Evolutionary conservation across 1,140 invertebrate genomes (phyloP).

Genomic region (Uloborus diversus): DNA sequence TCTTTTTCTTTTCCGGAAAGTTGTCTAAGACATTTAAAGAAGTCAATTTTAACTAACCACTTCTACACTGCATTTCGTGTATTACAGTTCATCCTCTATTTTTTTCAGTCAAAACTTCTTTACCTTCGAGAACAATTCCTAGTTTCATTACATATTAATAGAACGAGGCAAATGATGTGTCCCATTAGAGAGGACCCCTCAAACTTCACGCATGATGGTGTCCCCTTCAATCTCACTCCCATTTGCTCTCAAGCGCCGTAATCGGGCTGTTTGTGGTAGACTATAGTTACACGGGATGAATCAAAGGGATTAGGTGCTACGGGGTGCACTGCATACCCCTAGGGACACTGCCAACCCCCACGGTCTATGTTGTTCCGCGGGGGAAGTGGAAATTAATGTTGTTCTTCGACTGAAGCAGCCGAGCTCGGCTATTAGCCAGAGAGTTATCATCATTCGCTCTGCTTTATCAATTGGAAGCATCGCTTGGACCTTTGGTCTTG

Average conservation of each 20-base stretch:
- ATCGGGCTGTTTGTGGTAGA: conserved; percentile 45
- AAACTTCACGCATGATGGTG: conserved; percentile 22
- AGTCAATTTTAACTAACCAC: too few relatives aligned
- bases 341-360: background rate
- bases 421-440: conserved; percentile 43
- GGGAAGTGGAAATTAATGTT: conserved; percentile 49
- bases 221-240: conserved; percentile 9
- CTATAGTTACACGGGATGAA: conserved; percentile 44
- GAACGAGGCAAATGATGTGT: conserved; percentile 1
- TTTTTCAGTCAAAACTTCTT: too few relatives aligned
- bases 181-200: background rate
- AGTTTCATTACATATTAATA: background rate
- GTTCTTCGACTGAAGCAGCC: conserved; percentile 38
- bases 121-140: too few relatives aligned
- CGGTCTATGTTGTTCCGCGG: conserved; percentile 7
- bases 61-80: too few relatives aligned
- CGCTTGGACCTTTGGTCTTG: conserved; percentile 42
- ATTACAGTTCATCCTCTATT: too few relatives aligned
- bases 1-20: too few relatives aligned
- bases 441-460: conserved; percentile 50
- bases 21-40: too few relatives aligned
- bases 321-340: conserved; percentile 5
- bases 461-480: conserved; percentile 50
- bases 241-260: conserved; percentile 1
- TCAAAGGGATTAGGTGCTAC: conserved; percentile 42